phyloP scores from a whole-genome alignment of 2,113 vertebrate species.

The Aphyosemion australe region DNA sequence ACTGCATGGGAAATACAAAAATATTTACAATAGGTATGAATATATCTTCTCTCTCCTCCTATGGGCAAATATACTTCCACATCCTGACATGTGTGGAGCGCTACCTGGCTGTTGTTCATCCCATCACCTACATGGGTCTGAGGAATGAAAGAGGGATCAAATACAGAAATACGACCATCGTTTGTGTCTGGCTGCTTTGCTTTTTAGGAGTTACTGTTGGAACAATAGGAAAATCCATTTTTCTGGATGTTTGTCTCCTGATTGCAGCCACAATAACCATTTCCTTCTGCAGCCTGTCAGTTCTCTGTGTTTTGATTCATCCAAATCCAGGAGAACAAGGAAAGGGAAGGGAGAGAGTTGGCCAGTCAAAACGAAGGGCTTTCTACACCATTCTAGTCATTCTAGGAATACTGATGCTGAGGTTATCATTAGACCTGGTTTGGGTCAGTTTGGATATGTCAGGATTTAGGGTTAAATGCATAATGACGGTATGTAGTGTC shows the following conservation, averaged over 20 bases:
- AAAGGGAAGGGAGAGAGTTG: neutral
- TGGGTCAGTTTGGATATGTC: too few species aligned
- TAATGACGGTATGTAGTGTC: neutral
- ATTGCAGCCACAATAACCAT: neutral
- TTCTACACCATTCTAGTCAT: neutral
- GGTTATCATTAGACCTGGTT: neutral
- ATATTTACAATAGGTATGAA: neutral
- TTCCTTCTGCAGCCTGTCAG: neutral
- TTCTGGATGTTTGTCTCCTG: too few species aligned
- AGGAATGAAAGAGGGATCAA: too few species aligned
- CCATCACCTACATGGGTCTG: too few species aligned
- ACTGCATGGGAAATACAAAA: too few species aligned
- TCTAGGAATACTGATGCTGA: neutral
- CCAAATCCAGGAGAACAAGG: neutral
- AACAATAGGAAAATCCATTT: neutral
- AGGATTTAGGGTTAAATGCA: rapidly evolving
- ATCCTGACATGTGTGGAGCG: too few species aligned
- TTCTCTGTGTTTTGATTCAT: neutral
- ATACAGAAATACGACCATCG: too few species aligned
- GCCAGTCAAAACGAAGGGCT: neutral
- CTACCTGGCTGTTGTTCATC: too few species aligned
- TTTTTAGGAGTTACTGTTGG: too few species aligned
- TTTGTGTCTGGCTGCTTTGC: too few species aligned
- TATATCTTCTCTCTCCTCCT: too few species aligned
- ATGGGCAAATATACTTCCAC: too few species aligned